Evolutionary conservation across 2,888 invertebrate genomes (phyloP).

Genomic region (Actias luna): DNA sequence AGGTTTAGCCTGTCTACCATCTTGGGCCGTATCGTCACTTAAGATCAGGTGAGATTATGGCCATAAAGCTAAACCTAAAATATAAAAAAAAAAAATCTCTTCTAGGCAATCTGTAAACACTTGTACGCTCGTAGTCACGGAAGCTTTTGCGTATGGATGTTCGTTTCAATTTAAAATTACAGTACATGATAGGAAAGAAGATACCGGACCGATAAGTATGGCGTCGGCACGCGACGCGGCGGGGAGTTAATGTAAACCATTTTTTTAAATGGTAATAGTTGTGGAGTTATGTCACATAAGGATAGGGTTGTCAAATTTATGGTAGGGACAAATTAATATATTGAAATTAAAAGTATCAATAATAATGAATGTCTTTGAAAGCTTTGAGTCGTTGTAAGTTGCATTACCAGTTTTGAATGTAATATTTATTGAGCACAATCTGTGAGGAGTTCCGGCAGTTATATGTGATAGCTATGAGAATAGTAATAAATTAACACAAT

Average conservation of each 20-base stretch:
- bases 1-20: too few species aligned
- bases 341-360: background rate
- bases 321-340: background rate
- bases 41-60: too few species aligned
- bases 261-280: conserved; percentile 72
- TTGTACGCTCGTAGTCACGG: conserved; percentile 29
- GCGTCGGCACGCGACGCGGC: conserved; percentile 71
- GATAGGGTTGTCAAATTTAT: background rate
- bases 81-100: background rate
- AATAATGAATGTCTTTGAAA: background rate
- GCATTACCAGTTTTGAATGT: background rate
- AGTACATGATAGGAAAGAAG: conserved; percentile 50
- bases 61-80: too few species aligned
- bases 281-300: conserved; percentile 64
- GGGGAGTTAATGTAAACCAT: conserved; percentile 61
- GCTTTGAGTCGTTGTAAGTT: background rate
- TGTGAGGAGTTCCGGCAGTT: background rate
- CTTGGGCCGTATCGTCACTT: too few species aligned
- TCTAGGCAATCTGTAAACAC: background rate
- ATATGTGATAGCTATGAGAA: too few species aligned
- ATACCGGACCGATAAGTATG: conserved; percentile 57
- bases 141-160: conserved; percentile 58
- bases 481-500: too few species aligned
- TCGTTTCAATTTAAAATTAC: conserved; percentile 58
- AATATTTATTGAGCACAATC: background rate